Evolutionary conservation across 2,888 invertebrate genomes (phyloP).

Genomic region (Deroplatys truncata): DNA sequence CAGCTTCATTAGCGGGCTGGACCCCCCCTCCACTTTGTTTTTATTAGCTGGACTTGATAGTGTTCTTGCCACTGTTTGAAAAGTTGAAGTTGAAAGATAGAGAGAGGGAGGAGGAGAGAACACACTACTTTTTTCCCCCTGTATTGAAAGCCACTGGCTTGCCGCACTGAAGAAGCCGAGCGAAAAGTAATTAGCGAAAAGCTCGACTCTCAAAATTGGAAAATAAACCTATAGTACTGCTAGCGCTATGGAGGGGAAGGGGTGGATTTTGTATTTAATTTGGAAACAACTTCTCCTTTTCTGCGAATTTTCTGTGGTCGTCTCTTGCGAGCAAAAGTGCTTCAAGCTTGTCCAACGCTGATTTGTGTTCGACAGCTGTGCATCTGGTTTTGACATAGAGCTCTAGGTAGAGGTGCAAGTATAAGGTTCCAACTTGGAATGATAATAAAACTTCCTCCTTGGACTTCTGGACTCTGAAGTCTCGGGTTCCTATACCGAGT

Average conservation of each 20-base stretch:
- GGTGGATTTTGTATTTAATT: constrained; percentile 22
- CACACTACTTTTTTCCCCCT: constrained; percentile 7
- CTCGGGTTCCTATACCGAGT: too few species aligned
- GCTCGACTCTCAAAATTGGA: constrained; percentile 1
- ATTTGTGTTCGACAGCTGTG: too few species aligned
- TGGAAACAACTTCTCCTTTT: background rate
- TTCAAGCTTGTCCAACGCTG: background rate
- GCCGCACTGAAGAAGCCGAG: background rate
- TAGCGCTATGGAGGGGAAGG: background rate
- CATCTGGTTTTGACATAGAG: too few species aligned
- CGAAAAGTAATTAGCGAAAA: constrained; percentile 17
- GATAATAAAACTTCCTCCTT: too few species aligned
- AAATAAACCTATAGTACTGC: constrained; percentile 18
- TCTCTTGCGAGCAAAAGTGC: background rate
- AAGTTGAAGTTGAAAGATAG: constrained; percentile 4
- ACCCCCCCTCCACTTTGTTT: constrained; percentile 15
- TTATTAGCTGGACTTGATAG: constrained; percentile 21
- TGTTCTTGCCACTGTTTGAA: constrained; percentile 9
- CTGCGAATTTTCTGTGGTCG: background rate
- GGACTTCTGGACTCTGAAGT: too few species aligned
- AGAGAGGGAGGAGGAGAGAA: background rate
- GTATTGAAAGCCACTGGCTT: constrained; percentile 6
- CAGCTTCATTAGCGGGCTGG: constrained; percentile 19
- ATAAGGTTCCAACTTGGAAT: too few species aligned
- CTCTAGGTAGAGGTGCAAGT: too few species aligned